These are phyloP conservation scores for Drosophila bunnanda DNA, from an alignment of 2,888 invertebrate species.

Conservation along the genomic window DNA sequence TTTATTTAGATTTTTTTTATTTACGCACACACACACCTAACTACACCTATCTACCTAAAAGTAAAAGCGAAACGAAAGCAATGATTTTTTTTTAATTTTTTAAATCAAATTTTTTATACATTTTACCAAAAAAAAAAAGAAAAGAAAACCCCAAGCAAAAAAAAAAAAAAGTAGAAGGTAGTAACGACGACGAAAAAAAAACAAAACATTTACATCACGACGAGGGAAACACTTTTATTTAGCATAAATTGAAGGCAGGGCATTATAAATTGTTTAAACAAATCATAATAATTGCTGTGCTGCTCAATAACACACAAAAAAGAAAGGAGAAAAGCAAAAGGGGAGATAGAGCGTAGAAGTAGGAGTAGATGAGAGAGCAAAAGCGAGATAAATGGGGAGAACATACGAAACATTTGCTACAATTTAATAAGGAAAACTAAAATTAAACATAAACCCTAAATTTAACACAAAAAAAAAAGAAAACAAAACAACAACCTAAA, in stretches of 20 bases:
- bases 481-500: constrained; percentile 42
- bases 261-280: constrained; percentile 64
- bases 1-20: constrained; percentile 46
- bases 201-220: constrained; percentile 58
- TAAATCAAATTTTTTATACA: constrained; percentile 54
- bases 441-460: constrained; percentile 43
- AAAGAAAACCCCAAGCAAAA: constrained; percentile 32
- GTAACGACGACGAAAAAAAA: constrained; percentile 22
- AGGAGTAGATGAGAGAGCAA: constrained; percentile 46
- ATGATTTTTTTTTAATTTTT: constrained; percentile 69
- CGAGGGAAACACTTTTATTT: constrained; percentile 52
- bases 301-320: constrained; percentile 81
- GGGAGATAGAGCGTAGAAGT: constrained; percentile 4
- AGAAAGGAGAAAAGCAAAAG: constrained; percentile 8
- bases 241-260: constrained; percentile 67
- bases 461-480: constrained; percentile 31
- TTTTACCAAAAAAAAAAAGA: constrained; percentile 60
- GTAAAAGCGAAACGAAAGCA: constrained; percentile 52
- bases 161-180: constrained; percentile 28
- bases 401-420: constrained; percentile 57
- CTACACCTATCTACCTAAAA: constrained; percentile 15
- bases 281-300: constrained; percentile 81
- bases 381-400: constrained; percentile 41
- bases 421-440: constrained; percentile 57
- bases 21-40: constrained; percentile 31